Evolutionary conservation across 1,140 invertebrate genomes (phyloP).

Genomic region (Yoshiicerus persimilis): DNA sequence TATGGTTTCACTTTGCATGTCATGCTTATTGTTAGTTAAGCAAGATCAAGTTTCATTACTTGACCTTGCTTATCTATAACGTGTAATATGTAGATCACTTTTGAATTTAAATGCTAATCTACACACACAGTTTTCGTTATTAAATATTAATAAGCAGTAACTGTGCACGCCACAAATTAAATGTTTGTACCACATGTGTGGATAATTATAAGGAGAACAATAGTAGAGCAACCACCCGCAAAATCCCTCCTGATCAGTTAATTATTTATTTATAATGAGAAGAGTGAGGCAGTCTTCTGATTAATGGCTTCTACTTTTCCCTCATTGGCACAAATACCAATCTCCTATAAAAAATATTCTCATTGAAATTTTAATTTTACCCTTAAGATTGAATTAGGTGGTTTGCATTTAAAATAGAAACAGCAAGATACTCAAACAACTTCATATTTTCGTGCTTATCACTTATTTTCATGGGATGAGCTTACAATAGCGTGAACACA

Average conservation of each 20-base stretch:
- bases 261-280: neutral
- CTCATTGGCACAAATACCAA: neutral
- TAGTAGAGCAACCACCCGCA: neutral
- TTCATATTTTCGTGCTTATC: too few species aligned
- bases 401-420: too few species aligned
- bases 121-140: too few species aligned
- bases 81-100: neutral
- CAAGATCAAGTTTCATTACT: slow-evolving; percentile 5
- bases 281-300: neutral
- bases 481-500: too few species aligned
- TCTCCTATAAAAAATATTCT: neutral
- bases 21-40: neutral
- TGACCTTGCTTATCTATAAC: neutral
- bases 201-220: neutral
- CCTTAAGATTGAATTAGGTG: too few species aligned
- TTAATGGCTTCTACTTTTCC: neutral
- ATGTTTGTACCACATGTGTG: neutral
- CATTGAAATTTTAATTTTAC: too few species aligned
- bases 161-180: too few species aligned
- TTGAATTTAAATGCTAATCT: neutral
- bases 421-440: too few species aligned
- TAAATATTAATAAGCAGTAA: too few species aligned
- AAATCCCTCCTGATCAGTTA: neutral
- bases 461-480: too few species aligned
- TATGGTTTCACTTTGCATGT: neutral